Conservation (phyloP, 2,113 vertebrate genomes). For the Coracopsis vasa region DNA sequence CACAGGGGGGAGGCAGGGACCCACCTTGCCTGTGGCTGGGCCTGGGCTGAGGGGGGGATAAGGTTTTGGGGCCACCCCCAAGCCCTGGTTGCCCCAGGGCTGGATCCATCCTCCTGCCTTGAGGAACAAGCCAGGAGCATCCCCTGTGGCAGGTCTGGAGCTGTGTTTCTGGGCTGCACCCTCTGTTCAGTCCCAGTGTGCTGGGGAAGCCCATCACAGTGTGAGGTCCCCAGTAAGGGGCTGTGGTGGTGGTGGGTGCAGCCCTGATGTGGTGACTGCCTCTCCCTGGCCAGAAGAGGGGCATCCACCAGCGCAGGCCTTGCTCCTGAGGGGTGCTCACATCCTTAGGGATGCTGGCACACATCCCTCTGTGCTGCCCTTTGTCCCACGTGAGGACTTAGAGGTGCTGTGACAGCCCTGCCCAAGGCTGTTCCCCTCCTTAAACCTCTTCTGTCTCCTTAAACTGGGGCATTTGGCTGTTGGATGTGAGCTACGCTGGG, state of each 20-base stretch:
- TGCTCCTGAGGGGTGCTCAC: not conserved
- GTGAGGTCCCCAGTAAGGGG: not conserved
- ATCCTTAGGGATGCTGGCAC: not conserved
- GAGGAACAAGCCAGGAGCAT: not conserved
- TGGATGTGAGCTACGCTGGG: not conserved
- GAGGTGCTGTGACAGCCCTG: not conserved
- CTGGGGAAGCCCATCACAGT: not conserved
- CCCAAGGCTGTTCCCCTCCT: not conserved
- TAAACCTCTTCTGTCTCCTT: not conserved
- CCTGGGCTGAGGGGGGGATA: not conserved
- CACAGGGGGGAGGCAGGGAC: not conserved
- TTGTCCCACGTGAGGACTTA: not conserved
- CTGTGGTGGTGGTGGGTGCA: not conserved
- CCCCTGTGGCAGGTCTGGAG: not conserved
- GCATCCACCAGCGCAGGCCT: not conserved
- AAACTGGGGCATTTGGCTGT: not conserved
- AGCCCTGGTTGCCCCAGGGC: not conserved
- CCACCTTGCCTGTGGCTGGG: fast-evolving
- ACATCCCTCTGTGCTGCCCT: fast-evolving
- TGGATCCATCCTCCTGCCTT: not conserved
- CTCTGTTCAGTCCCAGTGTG: not conserved
- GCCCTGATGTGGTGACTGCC: not conserved
- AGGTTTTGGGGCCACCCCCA: not conserved
- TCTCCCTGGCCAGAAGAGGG: not conserved
- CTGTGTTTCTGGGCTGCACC: not conserved